These are phyloP conservation scores for Xylophagus ater DNA, from an alignment of 2,888 invertebrate genomes.

Conservation along the genomic window DNA sequence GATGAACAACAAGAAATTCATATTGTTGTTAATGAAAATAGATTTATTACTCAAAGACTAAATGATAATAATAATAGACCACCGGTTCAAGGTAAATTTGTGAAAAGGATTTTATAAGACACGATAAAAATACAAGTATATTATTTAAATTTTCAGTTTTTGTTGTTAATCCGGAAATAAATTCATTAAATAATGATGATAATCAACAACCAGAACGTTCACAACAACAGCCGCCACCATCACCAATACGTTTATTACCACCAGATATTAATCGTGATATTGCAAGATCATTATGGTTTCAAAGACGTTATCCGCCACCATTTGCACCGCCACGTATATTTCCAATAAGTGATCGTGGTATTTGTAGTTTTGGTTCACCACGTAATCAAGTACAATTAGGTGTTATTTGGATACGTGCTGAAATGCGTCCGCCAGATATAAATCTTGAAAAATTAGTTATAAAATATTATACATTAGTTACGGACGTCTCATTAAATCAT, in stretches of 20 bases:
- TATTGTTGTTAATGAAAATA: constrained; percentile 13
- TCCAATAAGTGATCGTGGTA: constrained; percentile 33
- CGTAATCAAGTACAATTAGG: constrained; percentile 31
- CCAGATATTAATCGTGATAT: constrained; percentile 11
- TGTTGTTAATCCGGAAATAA: constrained; percentile 7
- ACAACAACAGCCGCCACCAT: constrained; percentile 5
- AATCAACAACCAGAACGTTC: neutral
- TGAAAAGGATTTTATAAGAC: neutral
- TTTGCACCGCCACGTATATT: constrained; percentile 13
- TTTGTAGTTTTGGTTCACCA: constrained; percentile 35
- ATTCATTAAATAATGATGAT: too few species aligned
- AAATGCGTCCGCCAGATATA: constrained; percentile 38
- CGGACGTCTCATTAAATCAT: constrained; percentile 50
- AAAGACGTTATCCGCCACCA: constrained; percentile 13
- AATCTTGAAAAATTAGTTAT: constrained; percentile 43
- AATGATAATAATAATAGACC: constrained; percentile 5
- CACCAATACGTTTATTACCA: neutral
- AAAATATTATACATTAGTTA: constrained; percentile 51
- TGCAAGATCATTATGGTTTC: constrained; percentile 15
- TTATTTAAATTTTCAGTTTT: constrained; percentile 6
- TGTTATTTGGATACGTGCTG: constrained; percentile 35
- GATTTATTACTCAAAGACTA: constrained; percentile 5
- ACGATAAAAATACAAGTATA: too few species aligned
- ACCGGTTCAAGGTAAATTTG: constrained; percentile 3
- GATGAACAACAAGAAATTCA: constrained; percentile 6